Percentiles rank a stretch among this genome's conserved stretches.
These are phyloP conservation scores for Julus scandinavius DNA, from an alignment of 2,888 invertebrate species.

Conservation along the genomic window DNA sequence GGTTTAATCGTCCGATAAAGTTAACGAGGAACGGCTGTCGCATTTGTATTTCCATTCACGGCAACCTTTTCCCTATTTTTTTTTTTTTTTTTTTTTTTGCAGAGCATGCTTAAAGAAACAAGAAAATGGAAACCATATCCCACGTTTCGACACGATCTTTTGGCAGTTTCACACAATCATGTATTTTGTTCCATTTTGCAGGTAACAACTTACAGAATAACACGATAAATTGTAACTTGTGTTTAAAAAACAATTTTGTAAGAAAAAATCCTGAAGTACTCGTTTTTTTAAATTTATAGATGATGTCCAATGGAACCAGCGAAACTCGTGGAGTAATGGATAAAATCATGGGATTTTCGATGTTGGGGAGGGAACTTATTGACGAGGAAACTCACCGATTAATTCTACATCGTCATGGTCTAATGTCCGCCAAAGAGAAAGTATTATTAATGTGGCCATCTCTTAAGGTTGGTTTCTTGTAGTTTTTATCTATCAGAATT, in stretches of 20 bases:
- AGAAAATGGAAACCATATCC: neutral
- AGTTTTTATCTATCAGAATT: neutral
- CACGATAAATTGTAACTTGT: neutral
- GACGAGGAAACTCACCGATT: neutral
- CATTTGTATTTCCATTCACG: no score
- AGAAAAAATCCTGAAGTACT: neutral
- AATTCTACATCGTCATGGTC: neutral
- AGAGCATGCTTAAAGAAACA: neutral
- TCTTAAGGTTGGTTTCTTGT: neutral
- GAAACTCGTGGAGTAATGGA: neutral
- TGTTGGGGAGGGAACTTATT: neutral
- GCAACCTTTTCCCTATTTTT: no score
- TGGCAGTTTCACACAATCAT: constrained; percentile 3
- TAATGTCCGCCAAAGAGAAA: neutral
- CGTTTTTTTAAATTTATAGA: neutral
- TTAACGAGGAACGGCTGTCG: no score
- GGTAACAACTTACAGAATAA: neutral
- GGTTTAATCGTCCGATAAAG: no score
- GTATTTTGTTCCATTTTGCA: constrained; percentile 2
- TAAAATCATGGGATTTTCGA: constrained; percentile 11
- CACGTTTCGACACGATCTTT: neutral
- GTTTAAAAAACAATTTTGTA: no score
- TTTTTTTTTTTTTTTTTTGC: neutral
- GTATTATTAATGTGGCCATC: neutral
- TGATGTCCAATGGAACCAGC: neutral